Conservation (phyloP, 2,113 vertebrate species). For the Bambusicola thoracicus region DNA sequence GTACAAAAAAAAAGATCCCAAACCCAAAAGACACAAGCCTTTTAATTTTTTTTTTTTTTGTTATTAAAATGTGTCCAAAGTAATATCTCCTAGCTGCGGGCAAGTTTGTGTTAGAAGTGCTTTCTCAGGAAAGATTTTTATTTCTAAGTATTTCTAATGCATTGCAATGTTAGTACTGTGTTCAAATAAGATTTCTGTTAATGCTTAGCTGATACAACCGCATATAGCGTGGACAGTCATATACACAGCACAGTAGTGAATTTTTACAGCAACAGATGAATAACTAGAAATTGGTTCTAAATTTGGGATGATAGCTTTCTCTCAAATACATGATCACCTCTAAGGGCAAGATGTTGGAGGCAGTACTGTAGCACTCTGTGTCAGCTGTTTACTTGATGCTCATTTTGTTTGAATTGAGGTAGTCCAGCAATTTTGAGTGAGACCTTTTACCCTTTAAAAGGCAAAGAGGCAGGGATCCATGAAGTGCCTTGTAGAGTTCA, state of each 20-base stretch:
- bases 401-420: conserved; percentile 98
- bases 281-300: conserved; percentile 17
- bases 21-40: too few species aligned
- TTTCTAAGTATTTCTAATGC: background rate
- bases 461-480: conserved; percentile 88
- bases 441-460: conserved; percentile 90
- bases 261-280: conserved; percentile 59
- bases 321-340: conserved; percentile 89
- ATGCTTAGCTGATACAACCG: conserved; percentile 58
- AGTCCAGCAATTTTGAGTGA: conserved; percentile 96
- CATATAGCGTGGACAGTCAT: conserved; percentile 47
- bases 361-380: conserved; percentile 92
- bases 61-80: background rate
- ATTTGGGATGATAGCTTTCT: conserved; percentile 70
- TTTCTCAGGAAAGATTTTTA: background rate
- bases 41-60: background rate
- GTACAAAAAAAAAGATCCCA: too few species aligned
- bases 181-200: background rate
- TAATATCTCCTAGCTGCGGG: background rate
- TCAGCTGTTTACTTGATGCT: conserved; percentile 90
- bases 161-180: background rate
- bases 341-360: conserved; percentile 92
- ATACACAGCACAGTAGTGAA: conserved; percentile 42
- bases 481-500: conserved; percentile 83
- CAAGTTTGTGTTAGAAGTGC: background rate